Evolutionary conservation across 1,140 invertebrate species (phyloP).

Genomic region (Drosophila ercepeae): DNA sequence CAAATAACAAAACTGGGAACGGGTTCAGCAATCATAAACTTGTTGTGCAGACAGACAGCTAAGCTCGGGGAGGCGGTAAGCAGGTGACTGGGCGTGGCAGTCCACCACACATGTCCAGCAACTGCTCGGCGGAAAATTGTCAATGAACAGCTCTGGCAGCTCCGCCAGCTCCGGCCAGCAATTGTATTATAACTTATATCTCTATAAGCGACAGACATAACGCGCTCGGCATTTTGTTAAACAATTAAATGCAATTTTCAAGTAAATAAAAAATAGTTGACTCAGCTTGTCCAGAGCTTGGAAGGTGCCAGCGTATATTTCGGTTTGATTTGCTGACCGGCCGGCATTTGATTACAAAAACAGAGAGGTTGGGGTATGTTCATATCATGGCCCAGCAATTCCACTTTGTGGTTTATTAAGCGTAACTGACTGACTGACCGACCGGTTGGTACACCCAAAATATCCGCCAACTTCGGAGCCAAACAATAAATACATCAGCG

Average conservation of each 20-base stretch:
- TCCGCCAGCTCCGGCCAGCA: slow-evolving; percentile 32
- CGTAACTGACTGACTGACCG: slow-evolving; percentile 77
- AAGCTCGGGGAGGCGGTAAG: slow-evolving; percentile 6
- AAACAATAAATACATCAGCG: slow-evolving; percentile 34
- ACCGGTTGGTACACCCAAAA: slow-evolving; percentile 69
- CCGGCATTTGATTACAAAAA: slow-evolving; percentile 76
- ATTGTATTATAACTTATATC: slow-evolving; percentile 65
- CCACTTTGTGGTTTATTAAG: slow-evolving; percentile 77
- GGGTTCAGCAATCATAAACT: slow-evolving; percentile 81
- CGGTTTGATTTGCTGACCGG: slow-evolving; percentile 53
- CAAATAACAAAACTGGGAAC: slow-evolving; percentile 61
- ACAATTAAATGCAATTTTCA: slow-evolving; percentile 80
- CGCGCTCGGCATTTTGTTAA: slow-evolving; percentile 70
- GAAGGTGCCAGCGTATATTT: slow-evolving; percentile 42
- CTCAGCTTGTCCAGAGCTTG: slow-evolving; percentile 66
- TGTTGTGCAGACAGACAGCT: slow-evolving; percentile 66
- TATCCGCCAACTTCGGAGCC: slow-evolving; percentile 44
- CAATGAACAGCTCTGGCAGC: slow-evolving; percentile 67
- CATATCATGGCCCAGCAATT: slow-evolving; percentile 64
- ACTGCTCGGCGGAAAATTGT: slow-evolving; percentile 67
- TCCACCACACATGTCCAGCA: slow-evolving; percentile 46
- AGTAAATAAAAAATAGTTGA: slow-evolving; percentile 58
- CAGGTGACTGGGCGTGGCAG: slow-evolving; percentile 25
- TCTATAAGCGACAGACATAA: slow-evolving; percentile 40
- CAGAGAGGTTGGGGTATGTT: not conserved